phyloP scores from a whole-genome alignment of 2,113 vertebrate genomes.

The Sceloporus undulatus region DNA sequence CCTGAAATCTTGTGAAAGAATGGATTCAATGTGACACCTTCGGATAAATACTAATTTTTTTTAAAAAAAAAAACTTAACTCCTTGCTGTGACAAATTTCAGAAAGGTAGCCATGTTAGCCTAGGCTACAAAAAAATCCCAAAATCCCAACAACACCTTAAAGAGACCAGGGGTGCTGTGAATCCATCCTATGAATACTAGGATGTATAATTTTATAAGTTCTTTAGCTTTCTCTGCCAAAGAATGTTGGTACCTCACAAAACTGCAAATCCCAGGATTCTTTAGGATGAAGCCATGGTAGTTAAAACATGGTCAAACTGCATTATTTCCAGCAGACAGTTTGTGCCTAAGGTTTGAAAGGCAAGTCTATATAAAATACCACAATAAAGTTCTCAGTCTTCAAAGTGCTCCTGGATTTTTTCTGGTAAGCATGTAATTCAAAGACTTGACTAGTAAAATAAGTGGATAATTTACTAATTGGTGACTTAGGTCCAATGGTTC shows the following conservation, averaged over 20 bases:
- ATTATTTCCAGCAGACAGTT: background rate
- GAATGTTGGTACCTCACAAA: too few relatives aligned
- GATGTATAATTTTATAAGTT: too few relatives aligned
- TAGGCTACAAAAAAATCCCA: background rate
- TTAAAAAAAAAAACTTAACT: background rate
- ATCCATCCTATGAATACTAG: too few relatives aligned
- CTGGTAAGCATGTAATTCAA: background rate
- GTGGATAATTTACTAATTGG: conserved; percentile 18
- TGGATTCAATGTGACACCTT: background rate
- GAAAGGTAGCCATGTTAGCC: background rate
- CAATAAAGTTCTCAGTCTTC: background rate
- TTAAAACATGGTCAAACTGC: too few relatives aligned
- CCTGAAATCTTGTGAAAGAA: conserved; percentile 28
- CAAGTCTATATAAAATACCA: background rate
- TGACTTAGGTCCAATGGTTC: too few relatives aligned
- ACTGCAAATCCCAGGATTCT: too few relatives aligned
- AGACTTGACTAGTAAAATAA: background rate
- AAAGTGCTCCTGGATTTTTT: background rate
- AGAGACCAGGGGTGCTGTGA: background rate
- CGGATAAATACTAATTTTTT: background rate
- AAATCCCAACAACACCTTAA: background rate
- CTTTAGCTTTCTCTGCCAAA: too few relatives aligned
- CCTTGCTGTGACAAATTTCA: background rate
- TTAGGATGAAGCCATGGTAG: too few relatives aligned
- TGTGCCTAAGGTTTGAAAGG: background rate